Evolutionary conservation across 2,888 invertebrate genomes (phyloP), one percentile per base, ranked within the genome.

Genomic region (Ophioninae sp.): DNA sequence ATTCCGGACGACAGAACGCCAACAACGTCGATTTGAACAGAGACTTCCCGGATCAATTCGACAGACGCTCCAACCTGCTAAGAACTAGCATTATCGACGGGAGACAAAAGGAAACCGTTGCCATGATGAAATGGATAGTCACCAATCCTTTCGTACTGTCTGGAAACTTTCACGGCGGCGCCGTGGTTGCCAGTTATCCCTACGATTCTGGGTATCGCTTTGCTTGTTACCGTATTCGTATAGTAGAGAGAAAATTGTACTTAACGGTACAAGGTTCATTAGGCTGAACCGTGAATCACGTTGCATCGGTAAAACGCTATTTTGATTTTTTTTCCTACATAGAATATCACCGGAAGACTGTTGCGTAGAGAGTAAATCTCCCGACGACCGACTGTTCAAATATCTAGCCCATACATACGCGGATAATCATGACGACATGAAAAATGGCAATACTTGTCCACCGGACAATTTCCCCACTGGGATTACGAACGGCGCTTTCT

Each of bases 141-240:
- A 95, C 95, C 13, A 95, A 96, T 89, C 98, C 97, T 77, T 99
- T 99, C 92, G 98, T 98, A 50, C 94, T 99, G 70, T 99, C 98
- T 0, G 98, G 97, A 1, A 99, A 99, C 93, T 94, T 99, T 70
- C 99, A 99, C 92, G 99, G 98, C n/a, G 99, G 99, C 2, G 98
- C 99, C 56, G 94, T 99, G 0, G 99, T 99, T 1, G 99, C 99
- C 74, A 99, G 99, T 93, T 99, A 99, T 93, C 99, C 99, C 0
- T 99, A 95, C 91, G 99, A 98, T 92, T 96, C 96, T 20, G 94
- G 94, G 97, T 97, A 93, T 50, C 6, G 1, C 17, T 2, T 50
- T 13, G 17, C 17, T 50, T 50, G 13, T 13, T 13, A 50, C 17
- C 50, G 2, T 50, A 1, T 6, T 5, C 6, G 50, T 10, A 17